Conservation (phyloP, 2,797 vertebrate species). For the Odontamblyopus lacepedii region DNA sequence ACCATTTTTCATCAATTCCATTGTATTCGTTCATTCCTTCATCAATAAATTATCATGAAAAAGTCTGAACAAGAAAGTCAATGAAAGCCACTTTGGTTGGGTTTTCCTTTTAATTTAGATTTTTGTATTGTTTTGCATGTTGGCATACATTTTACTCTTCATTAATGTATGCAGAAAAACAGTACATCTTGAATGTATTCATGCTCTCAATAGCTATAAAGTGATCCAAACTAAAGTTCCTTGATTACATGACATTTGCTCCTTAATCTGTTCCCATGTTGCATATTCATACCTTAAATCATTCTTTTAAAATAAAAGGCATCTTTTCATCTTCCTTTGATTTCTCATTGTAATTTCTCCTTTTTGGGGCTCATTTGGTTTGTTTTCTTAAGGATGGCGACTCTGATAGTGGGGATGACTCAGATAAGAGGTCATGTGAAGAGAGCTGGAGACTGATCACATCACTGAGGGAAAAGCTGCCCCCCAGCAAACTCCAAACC, state of each 20-base stretch:
- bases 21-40: constrained; percentile 13
- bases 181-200: constrained; percentile 10
- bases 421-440: constrained; percentile 99
- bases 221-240: neutral
- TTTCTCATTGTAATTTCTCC: constrained; percentile 87
- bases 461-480: constrained; percentile 99
- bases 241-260: neutral
- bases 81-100: constrained; percentile 71
- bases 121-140: constrained; percentile 59
- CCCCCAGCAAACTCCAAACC: constrained; percentile 98
- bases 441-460: constrained; percentile 99
- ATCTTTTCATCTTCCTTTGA: constrained; percentile 82
- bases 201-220: constrained; percentile 7
- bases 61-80: constrained; percentile 68
- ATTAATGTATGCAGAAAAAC: constrained; percentile 65
- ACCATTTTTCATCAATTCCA: constrained; percentile 11
- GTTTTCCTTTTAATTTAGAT: constrained; percentile 39
- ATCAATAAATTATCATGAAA: constrained; percentile 13
- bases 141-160: constrained; percentile 67
- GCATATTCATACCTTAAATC: constrained; percentile 79
- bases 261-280: constrained; percentile 72
- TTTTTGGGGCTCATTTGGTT: constrained; percentile 82
- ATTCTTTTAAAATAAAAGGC: constrained; percentile 76
- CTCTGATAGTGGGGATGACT: constrained; percentile 99
- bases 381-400: constrained; percentile 98